Percentiles rank a stretch among this genome's conserved stretches.
These are phyloP conservation scores for Hyaena hyaena DNA, from an alignment of 2,113 vertebrate species.

Conservation along the genomic window DNA sequence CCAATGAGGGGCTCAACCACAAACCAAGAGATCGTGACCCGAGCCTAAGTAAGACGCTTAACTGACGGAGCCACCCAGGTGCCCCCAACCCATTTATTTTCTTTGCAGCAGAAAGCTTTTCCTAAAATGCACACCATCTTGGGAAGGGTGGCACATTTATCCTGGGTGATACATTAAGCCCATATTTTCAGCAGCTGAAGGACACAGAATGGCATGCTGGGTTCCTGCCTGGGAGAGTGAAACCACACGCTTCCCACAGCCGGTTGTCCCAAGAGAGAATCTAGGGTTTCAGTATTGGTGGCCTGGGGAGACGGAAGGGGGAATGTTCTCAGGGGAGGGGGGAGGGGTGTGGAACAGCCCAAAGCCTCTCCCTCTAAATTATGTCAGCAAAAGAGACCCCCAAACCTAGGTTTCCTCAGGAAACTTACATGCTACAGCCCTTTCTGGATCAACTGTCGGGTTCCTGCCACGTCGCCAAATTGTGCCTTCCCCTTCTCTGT, in stretches of 20 bases:
- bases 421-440: not conserved
- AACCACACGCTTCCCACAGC: not conserved
- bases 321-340: not conserved
- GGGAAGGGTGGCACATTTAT: not conserved
- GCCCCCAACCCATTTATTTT: not conserved
- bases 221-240: not conserved
- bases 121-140: not conserved
- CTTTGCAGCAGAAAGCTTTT: not conserved
- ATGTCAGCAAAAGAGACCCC: not conserved
- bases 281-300: not conserved
- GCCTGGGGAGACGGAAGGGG: not conserved
- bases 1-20: no score
- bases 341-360: rapidly evolving
- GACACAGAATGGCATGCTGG: not conserved
- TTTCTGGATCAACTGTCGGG: not conserved
- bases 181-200: not conserved
- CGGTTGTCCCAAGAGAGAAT: not conserved
- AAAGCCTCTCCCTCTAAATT: not conserved
- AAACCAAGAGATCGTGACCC: no score
- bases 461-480: not conserved
- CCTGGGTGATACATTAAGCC: not conserved
- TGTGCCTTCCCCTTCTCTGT: not conserved
- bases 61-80: no score
- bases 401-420: not conserved
- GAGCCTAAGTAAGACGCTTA: no score